These are phyloP conservation scores for Etia nguti DNA, from an alignment of 2,113 vertebrate species.

Conservation along the genomic window DNA sequence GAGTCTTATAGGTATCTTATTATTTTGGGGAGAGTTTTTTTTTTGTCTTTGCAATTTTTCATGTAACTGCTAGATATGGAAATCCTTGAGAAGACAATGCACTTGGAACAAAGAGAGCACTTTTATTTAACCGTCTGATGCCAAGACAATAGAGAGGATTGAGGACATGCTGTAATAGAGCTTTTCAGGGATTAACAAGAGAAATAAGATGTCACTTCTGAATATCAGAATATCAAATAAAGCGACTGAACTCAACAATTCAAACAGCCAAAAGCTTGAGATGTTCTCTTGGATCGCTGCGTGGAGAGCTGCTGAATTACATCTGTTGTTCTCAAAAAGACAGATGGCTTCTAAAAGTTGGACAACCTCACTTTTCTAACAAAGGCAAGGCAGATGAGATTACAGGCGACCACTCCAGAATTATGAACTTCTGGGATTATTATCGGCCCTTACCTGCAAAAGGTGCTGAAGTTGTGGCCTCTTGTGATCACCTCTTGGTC, in stretches of 20 bases:
- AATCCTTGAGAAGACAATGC: constrained; percentile 15
- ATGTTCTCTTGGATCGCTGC: background rate
- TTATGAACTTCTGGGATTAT: background rate
- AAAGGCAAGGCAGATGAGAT: background rate
- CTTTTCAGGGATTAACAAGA: constrained; percentile 30
- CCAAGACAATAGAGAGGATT: constrained; percentile 38
- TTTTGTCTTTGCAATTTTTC: background rate
- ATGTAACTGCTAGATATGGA: background rate
- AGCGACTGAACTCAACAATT: background rate
- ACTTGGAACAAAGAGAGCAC: background rate
- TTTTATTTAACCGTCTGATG: constrained; percentile 9
- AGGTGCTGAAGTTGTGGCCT: constrained; percentile 41
- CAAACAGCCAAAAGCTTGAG: background rate
- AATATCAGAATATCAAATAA: constrained; percentile 19
- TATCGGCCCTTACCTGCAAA: constrained; percentile 54
- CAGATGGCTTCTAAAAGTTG: background rate
- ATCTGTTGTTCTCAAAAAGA: background rate
- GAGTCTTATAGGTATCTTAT: background rate
- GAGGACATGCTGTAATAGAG: constrained; percentile 32
- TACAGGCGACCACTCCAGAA: background rate
- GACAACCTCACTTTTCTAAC: background rate
- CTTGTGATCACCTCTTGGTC: constrained; percentile 26
- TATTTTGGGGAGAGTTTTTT: background rate
- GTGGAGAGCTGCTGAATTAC: background rate
- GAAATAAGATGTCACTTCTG: constrained; percentile 9